phyloP scores from a whole-genome alignment of 2,797 vertebrate species.

The Stomatorhinus walkeri region DNA sequence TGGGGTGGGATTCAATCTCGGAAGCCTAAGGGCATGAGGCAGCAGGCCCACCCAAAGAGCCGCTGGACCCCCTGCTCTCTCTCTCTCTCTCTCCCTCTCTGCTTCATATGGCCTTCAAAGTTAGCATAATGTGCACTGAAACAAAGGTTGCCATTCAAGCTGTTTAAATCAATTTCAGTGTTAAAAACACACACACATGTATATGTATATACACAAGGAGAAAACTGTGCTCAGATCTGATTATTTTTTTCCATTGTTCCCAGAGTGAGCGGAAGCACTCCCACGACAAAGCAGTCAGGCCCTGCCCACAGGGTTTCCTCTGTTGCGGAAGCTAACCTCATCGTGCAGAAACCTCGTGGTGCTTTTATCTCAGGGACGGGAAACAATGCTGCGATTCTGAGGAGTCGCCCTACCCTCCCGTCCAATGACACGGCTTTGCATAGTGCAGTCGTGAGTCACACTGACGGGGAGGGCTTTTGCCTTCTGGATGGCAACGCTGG shows the following conservation, averaged over 20 bases:
- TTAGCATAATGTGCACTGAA: not conserved
- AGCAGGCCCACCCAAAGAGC: not conserved
- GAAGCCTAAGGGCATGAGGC: not conserved
- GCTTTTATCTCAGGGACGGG: not conserved
- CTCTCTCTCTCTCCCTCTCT: not conserved
- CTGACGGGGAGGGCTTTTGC: not conserved
- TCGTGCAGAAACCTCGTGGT: not conserved
- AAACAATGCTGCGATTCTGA: not conserved
- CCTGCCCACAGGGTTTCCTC: not conserved
- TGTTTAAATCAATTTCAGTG: not conserved
- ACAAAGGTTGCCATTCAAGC: not conserved
- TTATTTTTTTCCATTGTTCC: not conserved
- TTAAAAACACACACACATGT: not conserved
- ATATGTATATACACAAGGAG: not conserved
- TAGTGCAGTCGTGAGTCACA: constrained; percentile 2
- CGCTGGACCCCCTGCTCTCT: not conserved
- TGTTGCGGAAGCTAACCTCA: not conserved
- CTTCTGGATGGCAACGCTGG: not conserved
- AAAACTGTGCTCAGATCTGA: not conserved
- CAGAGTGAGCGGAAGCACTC: constrained; percentile 3
- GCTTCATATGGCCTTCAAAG: not conserved
- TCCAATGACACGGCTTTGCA: not conserved
- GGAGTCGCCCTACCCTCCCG: not conserved
- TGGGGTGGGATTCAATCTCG: not conserved
- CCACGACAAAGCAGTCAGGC: constrained; percentile 2